phyloP scores from a whole-genome alignment of 2,797 vertebrate genomes.

The Sebastes miniatus region DNA sequence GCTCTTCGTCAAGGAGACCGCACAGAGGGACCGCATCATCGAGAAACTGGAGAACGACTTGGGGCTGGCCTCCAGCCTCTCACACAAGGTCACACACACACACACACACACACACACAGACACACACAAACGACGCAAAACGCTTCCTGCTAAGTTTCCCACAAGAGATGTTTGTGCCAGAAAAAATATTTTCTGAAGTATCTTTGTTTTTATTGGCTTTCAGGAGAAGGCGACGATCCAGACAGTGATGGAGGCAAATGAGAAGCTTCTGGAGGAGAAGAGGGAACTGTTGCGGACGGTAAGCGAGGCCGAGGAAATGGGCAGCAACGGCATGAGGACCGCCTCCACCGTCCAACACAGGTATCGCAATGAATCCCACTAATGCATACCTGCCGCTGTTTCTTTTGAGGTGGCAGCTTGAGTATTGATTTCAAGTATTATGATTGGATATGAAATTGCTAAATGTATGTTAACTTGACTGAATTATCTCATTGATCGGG shows the following conservation, averaged over 20 bases:
- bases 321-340: conserved; percentile 75
- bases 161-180: not conserved
- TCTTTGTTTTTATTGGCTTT: not conserved
- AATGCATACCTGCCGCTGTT: not conserved
- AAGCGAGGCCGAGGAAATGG: conserved; percentile 85
- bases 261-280: conserved; percentile 88
- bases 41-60: conserved; percentile 89
- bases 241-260: conserved; percentile 87
- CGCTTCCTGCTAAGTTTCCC: not conserved
- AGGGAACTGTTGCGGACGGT: conserved; percentile 85
- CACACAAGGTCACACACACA: conserved; percentile 82
- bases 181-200: not conserved
- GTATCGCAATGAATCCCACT: conserved; percentile 65
- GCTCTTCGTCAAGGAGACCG: conserved; percentile 82
- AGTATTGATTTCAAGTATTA: not conserved
- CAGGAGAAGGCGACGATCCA: conserved; percentile 88
- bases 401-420: not conserved
- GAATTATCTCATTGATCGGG: too few species aligned
- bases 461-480: too few species aligned
- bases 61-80: conserved; percentile 80
- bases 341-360: conserved; percentile 85
- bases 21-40: conserved; percentile 85
- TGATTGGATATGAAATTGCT: too few species aligned
- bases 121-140: not conserved
- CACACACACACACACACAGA: too few species aligned